Conservation (phyloP, 2,888 invertebrate species). For the Lutraria lutraria region DNA sequence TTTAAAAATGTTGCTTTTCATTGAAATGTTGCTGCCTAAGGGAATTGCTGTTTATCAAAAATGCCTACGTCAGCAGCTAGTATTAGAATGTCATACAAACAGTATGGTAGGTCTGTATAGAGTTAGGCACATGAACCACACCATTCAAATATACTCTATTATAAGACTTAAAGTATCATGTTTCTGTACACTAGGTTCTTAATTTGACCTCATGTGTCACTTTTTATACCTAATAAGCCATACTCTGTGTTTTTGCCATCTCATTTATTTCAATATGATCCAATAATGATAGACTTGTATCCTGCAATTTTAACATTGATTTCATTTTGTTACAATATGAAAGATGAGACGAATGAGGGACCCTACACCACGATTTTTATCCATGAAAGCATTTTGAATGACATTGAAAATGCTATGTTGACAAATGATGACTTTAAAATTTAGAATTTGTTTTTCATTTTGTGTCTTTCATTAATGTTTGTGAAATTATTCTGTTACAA, state of each 20-base stretch:
- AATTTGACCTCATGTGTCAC: background rate
- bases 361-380: slow-evolving; percentile 20
- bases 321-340: slow-evolving; percentile 17
- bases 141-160: background rate
- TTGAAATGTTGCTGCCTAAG: background rate
- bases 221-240: background rate
- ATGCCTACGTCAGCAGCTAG: background rate
- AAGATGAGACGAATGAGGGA: slow-evolving; percentile 30
- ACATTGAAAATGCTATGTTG: background rate
- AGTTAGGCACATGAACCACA: background rate
- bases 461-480: background rate
- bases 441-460: background rate
- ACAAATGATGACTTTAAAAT: background rate
- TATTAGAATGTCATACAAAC: background rate
- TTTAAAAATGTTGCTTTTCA: background rate
- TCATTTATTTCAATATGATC: slow-evolving; percentile 20
- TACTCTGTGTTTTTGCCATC: background rate
- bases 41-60: background rate
- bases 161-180: background rate
- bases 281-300: background rate
- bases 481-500: background rate
- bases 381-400: background rate
- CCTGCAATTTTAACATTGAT: background rate
- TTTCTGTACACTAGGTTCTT: background rate
- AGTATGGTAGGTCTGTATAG: background rate